Base-by-base conservation (phyloP, 2,888 invertebrate species). In the Nesidiocoris tenuis region DNA sequence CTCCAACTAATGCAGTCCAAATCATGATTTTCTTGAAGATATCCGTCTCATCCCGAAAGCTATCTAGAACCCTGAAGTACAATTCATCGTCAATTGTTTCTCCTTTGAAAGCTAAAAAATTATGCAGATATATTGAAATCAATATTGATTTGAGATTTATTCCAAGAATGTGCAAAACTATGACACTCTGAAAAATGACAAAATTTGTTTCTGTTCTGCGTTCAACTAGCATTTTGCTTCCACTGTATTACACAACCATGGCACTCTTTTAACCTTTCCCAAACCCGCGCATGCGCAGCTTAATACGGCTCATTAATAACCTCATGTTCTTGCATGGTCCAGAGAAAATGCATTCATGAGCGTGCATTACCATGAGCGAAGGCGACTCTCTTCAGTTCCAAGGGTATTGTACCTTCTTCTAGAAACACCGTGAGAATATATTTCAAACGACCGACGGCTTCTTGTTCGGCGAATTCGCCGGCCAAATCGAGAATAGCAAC, bases 1-100 rank as follows among this genome's bases (percentile, higher is more conserved):
- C 72, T 61, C 61, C 72, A 0, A 54, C 72, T 5, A 72, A 25
- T 19, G 72, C 72, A 17, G 72, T 72, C 72, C 72, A 72, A 22
- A 54, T 39, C 72, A 72, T 72, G 7, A 25, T 25, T 61, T 72
- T 72, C 17, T 72, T 72, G 12, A 61, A 61, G 19, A 54, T 12
- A 21, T 72, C 61, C 9, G 17, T 39, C 39, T 72, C 72, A 9
- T 72, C 61, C 21, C 21, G 54, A 61, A 56, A 72, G 21, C 39
- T 61, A 18, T n/a, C 39, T 7, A 72, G 9, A 17, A 72, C 21
- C 2, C 7, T 63, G 18, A 61, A 18, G 39, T 25, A 72, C 16
- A 72, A 17, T 39, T 24, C 22, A n/a, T 61, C 54, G n/a, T 72
- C 72, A 2, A 72, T 21, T 9, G 24, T 25, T 17, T 61, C 61